Evolutionary conservation across 2,888 invertebrate species (phyloP).

Genomic region (Muscina levida): DNA sequence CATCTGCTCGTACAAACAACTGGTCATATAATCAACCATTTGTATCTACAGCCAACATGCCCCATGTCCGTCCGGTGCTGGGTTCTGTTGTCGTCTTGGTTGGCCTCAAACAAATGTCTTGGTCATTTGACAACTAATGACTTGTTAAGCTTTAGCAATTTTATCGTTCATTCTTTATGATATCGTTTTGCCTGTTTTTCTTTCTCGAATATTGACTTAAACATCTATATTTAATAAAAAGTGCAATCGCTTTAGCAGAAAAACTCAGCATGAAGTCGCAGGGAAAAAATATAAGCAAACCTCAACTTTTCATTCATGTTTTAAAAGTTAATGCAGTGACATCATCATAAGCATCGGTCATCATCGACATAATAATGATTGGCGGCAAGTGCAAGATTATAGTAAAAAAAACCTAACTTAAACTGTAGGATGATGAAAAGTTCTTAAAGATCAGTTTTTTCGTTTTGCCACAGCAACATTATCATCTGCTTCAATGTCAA

Average conservation of each 20-base stretch:
- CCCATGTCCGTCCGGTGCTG: conserved; percentile 11
- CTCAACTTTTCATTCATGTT: conserved; percentile 3
- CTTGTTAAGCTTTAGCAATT: conserved; percentile 41
- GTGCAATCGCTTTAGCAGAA: neutral
- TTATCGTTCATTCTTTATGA: conserved; percentile 16
- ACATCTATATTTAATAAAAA: conserved; percentile 27
- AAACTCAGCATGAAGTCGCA: neutral
- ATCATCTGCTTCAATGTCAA: conserved; percentile 40
- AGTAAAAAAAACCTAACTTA: neutral
- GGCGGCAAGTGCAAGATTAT: neutral
- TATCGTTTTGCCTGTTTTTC: conserved; percentile 18
- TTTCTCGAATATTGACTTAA: conserved; percentile 15
- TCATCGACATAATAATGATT: conserved; percentile 1
- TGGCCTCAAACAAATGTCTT: conserved; percentile 36
- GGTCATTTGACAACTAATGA: conserved; percentile 60
- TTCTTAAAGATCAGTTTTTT: conserved; percentile 8
- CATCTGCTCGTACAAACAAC: too few relatives aligned
- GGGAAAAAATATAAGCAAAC: neutral
- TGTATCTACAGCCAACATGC: too few relatives aligned
- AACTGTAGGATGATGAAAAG: conserved; percentile 18
- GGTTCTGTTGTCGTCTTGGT: neutral
- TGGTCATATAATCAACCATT: too few relatives aligned
- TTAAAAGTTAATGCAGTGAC: neutral
- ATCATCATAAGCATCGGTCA: conserved; percentile 6
- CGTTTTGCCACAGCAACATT: neutral